phyloP scores from a whole-genome alignment of 1,140 invertebrate species.

The Bombus huntii region DNA sequence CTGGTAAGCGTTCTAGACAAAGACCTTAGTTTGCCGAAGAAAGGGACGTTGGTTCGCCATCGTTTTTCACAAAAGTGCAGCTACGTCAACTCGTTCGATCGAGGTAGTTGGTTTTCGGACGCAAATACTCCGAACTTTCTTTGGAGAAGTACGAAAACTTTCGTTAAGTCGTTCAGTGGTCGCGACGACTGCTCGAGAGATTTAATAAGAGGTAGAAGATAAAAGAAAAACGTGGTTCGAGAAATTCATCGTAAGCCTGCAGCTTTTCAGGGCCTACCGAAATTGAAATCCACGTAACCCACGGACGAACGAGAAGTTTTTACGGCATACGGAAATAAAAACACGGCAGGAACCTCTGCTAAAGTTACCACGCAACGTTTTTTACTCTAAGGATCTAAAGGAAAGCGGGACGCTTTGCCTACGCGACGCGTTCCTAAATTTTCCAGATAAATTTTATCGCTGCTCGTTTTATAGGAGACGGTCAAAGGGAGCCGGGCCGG shows the following conservation, averaged over 20 bases:
- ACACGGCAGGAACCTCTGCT: background rate
- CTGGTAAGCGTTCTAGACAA: background rate
- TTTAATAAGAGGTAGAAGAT: background rate
- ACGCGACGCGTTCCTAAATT: background rate
- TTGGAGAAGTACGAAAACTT: background rate
- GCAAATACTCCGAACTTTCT: background rate
- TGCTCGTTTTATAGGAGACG: background rate
- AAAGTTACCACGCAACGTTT: too few relatives aligned
- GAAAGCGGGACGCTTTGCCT: too few relatives aligned
- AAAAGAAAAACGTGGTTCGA: background rate
- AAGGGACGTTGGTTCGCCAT: too few relatives aligned
- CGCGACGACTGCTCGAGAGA: background rate
- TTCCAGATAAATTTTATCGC: slow-evolving; percentile 12
- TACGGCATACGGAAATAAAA: background rate
- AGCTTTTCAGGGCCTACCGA: background rate
- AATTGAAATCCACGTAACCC: background rate
- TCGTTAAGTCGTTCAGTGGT: background rate
- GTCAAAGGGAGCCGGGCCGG: background rate
- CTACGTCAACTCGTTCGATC: background rate
- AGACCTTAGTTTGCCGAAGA: background rate
- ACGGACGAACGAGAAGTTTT: background rate
- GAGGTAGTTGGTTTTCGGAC: background rate
- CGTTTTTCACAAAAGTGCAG: background rate
- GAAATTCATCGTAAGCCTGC: background rate
- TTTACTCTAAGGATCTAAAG: background rate